Base-by-base conservation (phyloP, 2,113 vertebrate species). In the Sphaerodactylus townsendi region DNA sequence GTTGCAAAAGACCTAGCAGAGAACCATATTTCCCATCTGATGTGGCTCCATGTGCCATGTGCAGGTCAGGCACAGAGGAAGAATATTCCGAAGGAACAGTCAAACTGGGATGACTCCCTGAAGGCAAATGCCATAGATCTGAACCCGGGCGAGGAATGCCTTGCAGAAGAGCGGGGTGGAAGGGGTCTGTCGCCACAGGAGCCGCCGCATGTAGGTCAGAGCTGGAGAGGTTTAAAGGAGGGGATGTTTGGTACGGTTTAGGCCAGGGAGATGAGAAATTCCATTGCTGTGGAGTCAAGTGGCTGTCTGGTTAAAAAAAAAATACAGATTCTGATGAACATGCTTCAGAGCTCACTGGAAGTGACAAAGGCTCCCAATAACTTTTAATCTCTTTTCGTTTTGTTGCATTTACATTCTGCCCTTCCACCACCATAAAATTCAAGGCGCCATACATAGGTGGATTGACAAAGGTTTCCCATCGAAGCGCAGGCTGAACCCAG, bases 1-100 rank as follows among this genome's bases (percentile, higher is more conserved):
- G 96, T 37, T 98, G 97, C 88, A 98, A 92, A 10, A 98, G 95
- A 85, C 95, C 97, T 81, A 98, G 95, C 30, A 98, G 91, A 73
- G 97, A 96, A 25, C 94, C 94, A 65, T 95, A 97, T 84, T 97
- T 97, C 82, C 95, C 96, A 76, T 96, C 96, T 37, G 92, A 82
- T 28, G 82, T 87, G 0, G 86, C 78, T 1, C 92, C 94, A 28
- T 93, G 88, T 0, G 41, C 85, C 39, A 35, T 41, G 4, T 93
- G 90, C 84, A 86, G 92, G 23, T 93, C 80, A 5, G 93, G 79
- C 35, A 94, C 77, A 10, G 78, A 78, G 15, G 84, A 85, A 85
- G 90, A 85, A 75, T 94, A 95, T 0, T 85, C 65, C 0, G 93
- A 83, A 59, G 87, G 53, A 2, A 77, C 48, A 8, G 78, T 25